Base-by-base conservation (phyloP, 1,140 invertebrate genomes). In the Paramacrobiotus metropolitanus region DNA sequence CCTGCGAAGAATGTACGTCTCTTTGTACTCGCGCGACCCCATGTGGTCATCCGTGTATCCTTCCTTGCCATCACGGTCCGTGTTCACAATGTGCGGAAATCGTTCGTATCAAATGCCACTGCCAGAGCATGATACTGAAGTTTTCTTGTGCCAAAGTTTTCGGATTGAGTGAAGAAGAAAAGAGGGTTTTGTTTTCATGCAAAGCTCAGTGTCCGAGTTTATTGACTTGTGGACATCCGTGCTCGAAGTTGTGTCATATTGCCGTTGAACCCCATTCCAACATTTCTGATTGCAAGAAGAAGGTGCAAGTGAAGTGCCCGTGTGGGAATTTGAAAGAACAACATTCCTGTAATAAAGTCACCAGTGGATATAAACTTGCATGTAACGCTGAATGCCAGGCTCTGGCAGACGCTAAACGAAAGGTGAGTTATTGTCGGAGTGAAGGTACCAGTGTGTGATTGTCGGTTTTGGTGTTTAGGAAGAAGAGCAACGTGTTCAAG, bases 201-300 rank as follows among this genome's bases (percentile, higher is more conserved):
- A 80, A 81, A 59, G 86, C 86, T 70, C 84, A 84, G 62, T 94
- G 90, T 70, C 82, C 86, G 1, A 87, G 83, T 2, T 67, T 78
- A 77, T 69, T 79, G 65, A 45, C 69, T 0, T 81, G 80, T 71
- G 74, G 77, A 20, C 86, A 90, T 74, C 77, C 82, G 18, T 93
- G 87, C 71, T 75, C 75, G 20, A 74, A 77, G 29, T 75, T 77
- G 24, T 93, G 87, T 68, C 88, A 94, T 72, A 71, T 80, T 28
- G 86, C 84, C 20, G 62, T 69, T 0, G 92, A 88, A 72, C 76
- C 79, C 0, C 75, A 76, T 60, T 20, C 15, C 24, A 9, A 20
- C 15, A 72, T 78, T 30, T 78, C 83, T 62, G 65, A 73, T 0
- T 93, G 88, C 69, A 79, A 78, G 34, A 86, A 86, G 64, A 87